phyloP scores from a whole-genome alignment of 92 coral and sea anemone species.

The Epizoanthus rinbou region DNA sequence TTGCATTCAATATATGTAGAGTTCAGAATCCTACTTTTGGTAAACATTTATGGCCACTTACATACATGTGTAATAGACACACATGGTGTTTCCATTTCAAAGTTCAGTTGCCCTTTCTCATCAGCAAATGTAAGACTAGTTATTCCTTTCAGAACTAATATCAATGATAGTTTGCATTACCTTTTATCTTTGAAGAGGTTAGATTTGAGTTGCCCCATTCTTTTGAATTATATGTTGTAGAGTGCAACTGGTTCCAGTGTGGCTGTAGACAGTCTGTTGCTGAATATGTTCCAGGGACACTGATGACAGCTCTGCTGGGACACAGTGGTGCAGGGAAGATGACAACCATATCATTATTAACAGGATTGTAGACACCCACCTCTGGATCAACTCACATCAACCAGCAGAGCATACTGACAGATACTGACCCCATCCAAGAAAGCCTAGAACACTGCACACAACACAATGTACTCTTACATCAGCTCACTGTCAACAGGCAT shows the following conservation, averaged over 20 bases:
- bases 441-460: conserved; percentile 98
- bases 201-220: neutral
- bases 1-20: too few species aligned
- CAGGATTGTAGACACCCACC: conserved; percentile 90
- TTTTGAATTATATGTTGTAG: conserved; percentile 35
- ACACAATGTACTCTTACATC: conserved; percentile 94
- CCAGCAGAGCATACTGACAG: conserved; percentile 87
- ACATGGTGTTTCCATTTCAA: too few species aligned
- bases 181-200: too few species aligned
- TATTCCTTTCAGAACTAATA: too few species aligned
- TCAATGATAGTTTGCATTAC: too few species aligned
- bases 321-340: conserved; percentile 99
- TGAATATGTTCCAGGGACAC: conserved; percentile 97
- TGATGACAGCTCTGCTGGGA: conserved; percentile 90
- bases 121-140: too few species aligned
- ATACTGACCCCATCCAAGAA: conserved; percentile 86
- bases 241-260: conserved; percentile 86
- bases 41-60: too few species aligned
- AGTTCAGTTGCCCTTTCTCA: too few species aligned
- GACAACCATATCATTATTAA: conserved; percentile 94
- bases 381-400: conserved; percentile 87
- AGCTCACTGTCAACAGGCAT: conserved; percentile 90
- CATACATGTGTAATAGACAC: neutral
- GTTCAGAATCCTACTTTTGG: too few species aligned
- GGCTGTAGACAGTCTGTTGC: conserved; percentile 85